Base-by-base conservation (phyloP, 2,888 invertebrate genomes). In the Spicauda simplicius region DNA sequence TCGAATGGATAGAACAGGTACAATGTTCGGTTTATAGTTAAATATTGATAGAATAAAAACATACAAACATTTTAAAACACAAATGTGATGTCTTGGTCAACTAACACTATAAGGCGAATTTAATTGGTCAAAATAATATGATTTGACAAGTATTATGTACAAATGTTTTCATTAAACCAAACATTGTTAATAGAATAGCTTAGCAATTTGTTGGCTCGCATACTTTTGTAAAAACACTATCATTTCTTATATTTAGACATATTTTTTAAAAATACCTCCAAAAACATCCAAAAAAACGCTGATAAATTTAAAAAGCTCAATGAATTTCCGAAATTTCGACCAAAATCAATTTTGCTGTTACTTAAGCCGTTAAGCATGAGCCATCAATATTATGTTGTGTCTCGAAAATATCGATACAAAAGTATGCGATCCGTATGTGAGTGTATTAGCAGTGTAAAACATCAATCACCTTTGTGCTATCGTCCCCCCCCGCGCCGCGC, bases 381-480 rank as follows among this genome's bases (percentile, higher is more conserved):
- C 12, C 12, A 37, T 37, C 12, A 12, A 37, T 37, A 37, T 12
- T 0, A 12, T 12, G 12, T 37, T 37, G 37, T 2, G 37, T 12
- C 37, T 37, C 37, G 2, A 12, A 37, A 12, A 37, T 2, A 4
- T 4, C 37, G 11, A 33, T 18, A 16, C 4, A 50, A 50, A 56
- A 20, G 41, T 52, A 41, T 25, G 52, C 41, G 52, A 18, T 60
- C 60, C 12, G 37, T 25, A 2, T 11, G 45, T 45, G 19, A 59
- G 58, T 54, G 45, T 58, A 63, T 64, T 64, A 58, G 64, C 64
- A 58, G 73, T 77, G 72, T 74, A 81, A 78, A 77, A 73, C 75
- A 73, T 81, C 79, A 87, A 77, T 93, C 91, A 93, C 92, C 92
- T 93, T 91, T 60, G 91, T 90, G 78, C 85, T 85, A 86, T 92